phyloP scores from a whole-genome alignment of 2,888 invertebrate species.

The Chironomus tentans region DNA sequence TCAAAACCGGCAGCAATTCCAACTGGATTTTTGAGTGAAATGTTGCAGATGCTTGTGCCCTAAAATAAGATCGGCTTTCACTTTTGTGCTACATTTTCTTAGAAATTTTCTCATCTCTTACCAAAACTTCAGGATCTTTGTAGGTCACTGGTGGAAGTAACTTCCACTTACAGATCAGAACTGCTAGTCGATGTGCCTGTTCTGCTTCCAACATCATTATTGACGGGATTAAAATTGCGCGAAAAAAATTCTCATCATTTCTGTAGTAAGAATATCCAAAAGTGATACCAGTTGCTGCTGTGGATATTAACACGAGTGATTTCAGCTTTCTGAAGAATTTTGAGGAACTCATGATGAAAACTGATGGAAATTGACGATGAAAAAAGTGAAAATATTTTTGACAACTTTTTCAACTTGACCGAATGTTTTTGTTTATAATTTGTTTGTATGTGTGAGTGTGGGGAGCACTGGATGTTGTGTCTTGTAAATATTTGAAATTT shows the following conservation, averaged over 20 bases:
- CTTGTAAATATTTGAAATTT: too few species aligned
- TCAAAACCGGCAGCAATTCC: conserved; percentile 99
- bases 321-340: conserved; percentile 49
- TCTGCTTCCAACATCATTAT: conserved; percentile 68
- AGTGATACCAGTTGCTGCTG: conserved; percentile 57
- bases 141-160: conserved; percentile 53
- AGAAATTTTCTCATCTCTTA: conserved; percentile 36
- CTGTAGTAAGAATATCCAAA: conserved; percentile 59
- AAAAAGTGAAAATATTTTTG: too few species aligned
- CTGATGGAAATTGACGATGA: too few species aligned
- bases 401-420: too few species aligned
- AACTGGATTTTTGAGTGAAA: conserved; percentile 74
- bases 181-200: conserved; percentile 68
- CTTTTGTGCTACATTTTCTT: conserved; percentile 3
- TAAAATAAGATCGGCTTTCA: conserved; percentile 32
- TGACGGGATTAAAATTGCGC: conserved; percentile 60
- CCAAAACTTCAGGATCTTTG: conserved; percentile 56
- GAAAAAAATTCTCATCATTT: conserved; percentile 71
- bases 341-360: conserved; percentile 37
- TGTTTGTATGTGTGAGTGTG: too few species aligned
- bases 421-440: too few species aligned
- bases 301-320: conserved; percentile 54
- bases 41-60: conserved; percentile 37
- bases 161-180: conserved; percentile 66
- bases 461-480: too few species aligned